These are phyloP conservation scores for Lepidonotus clava DNA, from an alignment of 2,888 invertebrate genomes.

Conservation along the genomic window DNA sequence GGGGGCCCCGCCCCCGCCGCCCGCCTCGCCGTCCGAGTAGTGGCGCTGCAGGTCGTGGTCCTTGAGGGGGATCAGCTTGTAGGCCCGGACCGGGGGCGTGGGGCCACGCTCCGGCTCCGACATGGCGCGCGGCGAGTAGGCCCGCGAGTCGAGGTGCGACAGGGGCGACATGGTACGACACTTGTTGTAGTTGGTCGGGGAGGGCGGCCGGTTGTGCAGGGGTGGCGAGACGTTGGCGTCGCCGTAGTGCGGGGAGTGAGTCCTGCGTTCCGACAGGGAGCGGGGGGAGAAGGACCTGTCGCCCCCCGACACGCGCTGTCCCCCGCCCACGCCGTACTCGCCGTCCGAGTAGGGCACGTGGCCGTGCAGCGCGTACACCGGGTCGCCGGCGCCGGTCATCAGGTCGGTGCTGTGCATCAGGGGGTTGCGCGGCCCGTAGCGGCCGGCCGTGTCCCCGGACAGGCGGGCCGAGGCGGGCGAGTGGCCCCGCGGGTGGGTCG, in stretches of 20 bases:
- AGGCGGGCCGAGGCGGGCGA: not conserved
- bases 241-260: slow-evolving; percentile 22
- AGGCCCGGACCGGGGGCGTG: slow-evolving; percentile 64
- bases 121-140: slow-evolving; percentile 63
- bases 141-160: slow-evolving; percentile 52
- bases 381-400: not conserved
- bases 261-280: slow-evolving; percentile 25
- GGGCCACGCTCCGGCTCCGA: slow-evolving; percentile 69
- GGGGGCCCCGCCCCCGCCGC: slow-evolving; percentile 67
- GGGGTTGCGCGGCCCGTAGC: slow-evolving; percentile 6
- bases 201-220: slow-evolving; percentile 62
- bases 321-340: slow-evolving; percentile 50
- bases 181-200: slow-evolving; percentile 62
- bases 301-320: not conserved
- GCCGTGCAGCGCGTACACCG: slow-evolving; percentile 16
- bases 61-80: slow-evolving; percentile 64
- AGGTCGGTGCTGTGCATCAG: slow-evolving; percentile 47
- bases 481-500: slow-evolving; percentile 16
- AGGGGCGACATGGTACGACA: slow-evolving; percentile 61
- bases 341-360: slow-evolving; percentile 55
- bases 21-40: slow-evolving; percentile 67
- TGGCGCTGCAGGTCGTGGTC: slow-evolving; percentile 60
- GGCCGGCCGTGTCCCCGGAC: not conserved
- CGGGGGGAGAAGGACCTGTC: slow-evolving; percentile 51
- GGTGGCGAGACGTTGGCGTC: slow-evolving; percentile 57